Evolutionary conservation across 2,113 vertebrate genomes (phyloP).

Genomic region (Aphyosemion australe): DNA sequence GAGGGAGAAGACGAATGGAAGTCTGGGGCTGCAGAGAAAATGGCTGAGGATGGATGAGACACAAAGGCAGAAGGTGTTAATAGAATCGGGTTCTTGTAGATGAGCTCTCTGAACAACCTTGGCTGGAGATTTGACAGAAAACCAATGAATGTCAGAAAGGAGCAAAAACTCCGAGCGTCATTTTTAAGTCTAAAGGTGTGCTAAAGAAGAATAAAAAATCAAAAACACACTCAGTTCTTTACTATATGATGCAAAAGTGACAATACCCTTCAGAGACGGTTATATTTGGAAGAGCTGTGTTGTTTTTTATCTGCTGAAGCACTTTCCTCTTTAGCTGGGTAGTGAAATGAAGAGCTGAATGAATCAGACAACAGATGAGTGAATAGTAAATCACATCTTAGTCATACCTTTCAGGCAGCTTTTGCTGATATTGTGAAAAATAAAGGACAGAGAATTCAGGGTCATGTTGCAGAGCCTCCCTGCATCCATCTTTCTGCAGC

Average conservation of each 20-base stretch:
- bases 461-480: slow-evolving; percentile 22
- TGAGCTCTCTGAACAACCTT: slow-evolving; percentile 43
- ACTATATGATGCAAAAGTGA: no score
- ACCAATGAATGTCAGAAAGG: slow-evolving; percentile 60
- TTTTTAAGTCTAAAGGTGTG: no score
- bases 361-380: slow-evolving; percentile 24
- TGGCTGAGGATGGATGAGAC: slow-evolving; percentile 15
- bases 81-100: slow-evolving; percentile 63
- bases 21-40: slow-evolving; percentile 20
- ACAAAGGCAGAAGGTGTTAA: slow-evolving; percentile 55
- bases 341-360: slow-evolving; percentile 19
- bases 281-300: slow-evolving; percentile 10
- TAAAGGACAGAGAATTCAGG: slow-evolving; percentile 25
- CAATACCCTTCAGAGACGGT: background rate
- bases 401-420: slow-evolving; percentile 16
- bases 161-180: slow-evolving; percentile 33
- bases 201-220: no score
- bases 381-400: slow-evolving; percentile 42
- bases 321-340: slow-evolving; percentile 8
- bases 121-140: slow-evolving; percentile 61
- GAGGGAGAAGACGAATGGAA: slow-evolving; percentile 11
- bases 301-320: slow-evolving; percentile 29
- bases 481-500: slow-evolving; percentile 13
- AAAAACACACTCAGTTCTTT: no score
- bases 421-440: slow-evolving; percentile 40